Conservation (phyloP, 2,888 invertebrate genomes). For the Atethmia centrago region DNA sequence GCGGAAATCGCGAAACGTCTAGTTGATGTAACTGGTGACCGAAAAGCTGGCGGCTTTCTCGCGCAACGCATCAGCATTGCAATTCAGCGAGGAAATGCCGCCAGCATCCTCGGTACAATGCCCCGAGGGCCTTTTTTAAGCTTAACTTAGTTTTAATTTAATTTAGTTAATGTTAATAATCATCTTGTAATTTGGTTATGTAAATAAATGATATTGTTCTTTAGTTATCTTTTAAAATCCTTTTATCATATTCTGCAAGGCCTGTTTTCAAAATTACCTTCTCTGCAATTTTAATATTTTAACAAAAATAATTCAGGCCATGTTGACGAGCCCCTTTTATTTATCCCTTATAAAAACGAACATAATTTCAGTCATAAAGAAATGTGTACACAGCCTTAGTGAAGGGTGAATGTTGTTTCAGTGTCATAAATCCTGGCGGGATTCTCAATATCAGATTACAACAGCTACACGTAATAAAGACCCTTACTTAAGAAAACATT, state of each 20-base stretch:
- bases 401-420: conserved; percentile 55
- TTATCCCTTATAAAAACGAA: conserved; percentile 29
- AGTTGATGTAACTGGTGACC: no score
- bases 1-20: no score
- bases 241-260: neutral
- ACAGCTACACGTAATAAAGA: conserved; percentile 52
- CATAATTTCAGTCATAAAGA: conserved; percentile 51
- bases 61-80: no score
- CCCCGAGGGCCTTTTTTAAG: no score
- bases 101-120: no score
- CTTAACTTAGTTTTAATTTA: no score
- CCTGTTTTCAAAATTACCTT: neutral
- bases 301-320: conserved; percentile 8
- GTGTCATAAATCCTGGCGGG: conserved; percentile 55
- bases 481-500: conserved; percentile 54
- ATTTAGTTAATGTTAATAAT: no score
- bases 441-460: conserved; percentile 62
- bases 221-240: neutral
- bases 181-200: no score
- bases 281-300: neutral
- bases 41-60: no score
- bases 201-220: no score
- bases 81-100: no score
- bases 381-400: conserved; percentile 40
- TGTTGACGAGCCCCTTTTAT: conserved; percentile 19